Evolutionary conservation across 2,113 vertebrate species (phyloP).

Genomic region (Notothenia coriiceps): DNA sequence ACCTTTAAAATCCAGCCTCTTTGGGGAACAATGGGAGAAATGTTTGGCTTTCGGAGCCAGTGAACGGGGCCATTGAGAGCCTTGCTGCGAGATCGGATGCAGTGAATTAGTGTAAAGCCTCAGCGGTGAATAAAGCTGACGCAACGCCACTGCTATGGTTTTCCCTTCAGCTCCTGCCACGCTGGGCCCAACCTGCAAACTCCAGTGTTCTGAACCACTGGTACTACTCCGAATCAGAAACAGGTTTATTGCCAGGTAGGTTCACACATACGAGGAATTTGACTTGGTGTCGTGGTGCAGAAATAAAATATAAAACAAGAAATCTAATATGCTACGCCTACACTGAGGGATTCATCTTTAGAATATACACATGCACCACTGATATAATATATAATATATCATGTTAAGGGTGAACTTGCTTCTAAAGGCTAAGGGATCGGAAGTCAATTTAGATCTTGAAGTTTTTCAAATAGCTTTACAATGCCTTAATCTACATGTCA

Average conservation of each 20-base stretch:
- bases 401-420: neutral
- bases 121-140: slow-evolving; percentile 77
- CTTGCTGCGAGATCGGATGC: slow-evolving; percentile 75
- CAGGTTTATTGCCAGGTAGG: too few species aligned
- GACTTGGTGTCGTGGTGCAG: too few species aligned
- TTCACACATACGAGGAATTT: too few species aligned
- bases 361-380: neutral
- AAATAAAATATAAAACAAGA: too few species aligned
- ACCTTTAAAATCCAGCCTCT: slow-evolving; percentile 71
- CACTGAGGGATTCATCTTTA: neutral
- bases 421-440: neutral
- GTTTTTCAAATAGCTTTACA: neutral
- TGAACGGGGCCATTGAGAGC: slow-evolving; percentile 75
- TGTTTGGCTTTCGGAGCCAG: slow-evolving; percentile 73
- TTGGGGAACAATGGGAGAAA: slow-evolving; percentile 79
- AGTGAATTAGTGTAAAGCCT: slow-evolving; percentile 81
- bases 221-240: neutral
- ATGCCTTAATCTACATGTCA: neutral
- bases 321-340: neutral
- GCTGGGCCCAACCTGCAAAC: slow-evolving; percentile 49
- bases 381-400: too few species aligned
- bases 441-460: neutral
- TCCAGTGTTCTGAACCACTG: slow-evolving; percentile 32
- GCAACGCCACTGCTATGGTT: slow-evolving; percentile 59
- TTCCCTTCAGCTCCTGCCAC: slow-evolving; percentile 57